A percentile compares a stretch with the other conserved stretches of the same genome.
Evolutionary conservation across 2,797 vertebrate genomes (phyloP).

Genomic region (Thamnophis elegans): DNA sequence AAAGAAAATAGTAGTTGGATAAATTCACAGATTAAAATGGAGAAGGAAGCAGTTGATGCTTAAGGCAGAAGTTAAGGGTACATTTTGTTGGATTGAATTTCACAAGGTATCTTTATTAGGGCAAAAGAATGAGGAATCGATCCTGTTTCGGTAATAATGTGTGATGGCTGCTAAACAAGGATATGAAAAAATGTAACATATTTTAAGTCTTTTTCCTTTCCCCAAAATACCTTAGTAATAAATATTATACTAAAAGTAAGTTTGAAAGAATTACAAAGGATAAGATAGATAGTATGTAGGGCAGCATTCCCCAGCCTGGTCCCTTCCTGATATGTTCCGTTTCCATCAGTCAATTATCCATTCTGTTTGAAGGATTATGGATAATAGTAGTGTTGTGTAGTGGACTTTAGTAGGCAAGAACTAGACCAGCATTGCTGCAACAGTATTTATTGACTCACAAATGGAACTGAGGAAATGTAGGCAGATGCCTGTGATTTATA

Average conservation of each 20-base stretch:
- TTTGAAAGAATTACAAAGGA: not conserved
- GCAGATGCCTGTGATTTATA: no score
- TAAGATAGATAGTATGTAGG: not conserved
- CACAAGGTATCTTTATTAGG: not conserved
- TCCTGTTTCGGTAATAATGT: not conserved
- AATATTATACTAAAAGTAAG: not conserved
- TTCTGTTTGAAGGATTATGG: not conserved
- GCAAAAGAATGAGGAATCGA: not conserved
- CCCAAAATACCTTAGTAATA: not conserved
- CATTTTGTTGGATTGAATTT: not conserved
- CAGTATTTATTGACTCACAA: no score
- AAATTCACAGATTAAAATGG: slow-evolving; percentile 23
- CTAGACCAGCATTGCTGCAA: no score
- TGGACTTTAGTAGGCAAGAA: no score
- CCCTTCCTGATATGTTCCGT: not conserved
- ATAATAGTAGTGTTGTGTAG: not conserved
- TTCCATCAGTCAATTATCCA: not conserved
- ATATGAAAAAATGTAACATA: not conserved
- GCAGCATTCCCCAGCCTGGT: not conserved
- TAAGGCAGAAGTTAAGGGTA: not conserved
- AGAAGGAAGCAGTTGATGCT: not conserved
- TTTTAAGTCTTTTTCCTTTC: not conserved
- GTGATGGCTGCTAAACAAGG: not conserved
- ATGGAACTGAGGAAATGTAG: no score
- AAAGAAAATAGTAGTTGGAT: slow-evolving; percentile 40